These are phyloP conservation scores for Netelia virgata DNA, from an alignment of 2,888 invertebrate species.

Conservation along the genomic window DNA sequence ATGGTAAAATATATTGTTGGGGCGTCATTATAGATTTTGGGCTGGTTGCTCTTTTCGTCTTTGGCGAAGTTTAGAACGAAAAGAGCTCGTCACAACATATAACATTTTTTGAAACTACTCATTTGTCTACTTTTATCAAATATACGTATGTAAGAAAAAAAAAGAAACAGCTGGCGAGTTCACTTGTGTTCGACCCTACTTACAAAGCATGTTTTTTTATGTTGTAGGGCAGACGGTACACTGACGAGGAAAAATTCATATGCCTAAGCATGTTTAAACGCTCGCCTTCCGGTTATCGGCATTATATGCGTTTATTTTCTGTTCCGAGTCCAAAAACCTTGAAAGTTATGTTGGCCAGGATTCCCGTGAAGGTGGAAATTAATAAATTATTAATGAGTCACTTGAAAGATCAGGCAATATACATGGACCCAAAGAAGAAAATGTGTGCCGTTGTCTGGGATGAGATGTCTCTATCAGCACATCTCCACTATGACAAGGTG, in stretches of 20 bases:
- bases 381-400: slow-evolving; percentile 20
- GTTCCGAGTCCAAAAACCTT: slow-evolving; percentile 47
- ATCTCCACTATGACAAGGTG: not conserved
- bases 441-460: slow-evolving; percentile 15
- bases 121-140: no score
- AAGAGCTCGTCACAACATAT: no score
- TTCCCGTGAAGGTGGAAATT: slow-evolving; percentile 31
- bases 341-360: slow-evolving; percentile 36
- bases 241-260: slow-evolving; percentile 44
- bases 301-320: slow-evolving; percentile 38
- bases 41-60: no score
- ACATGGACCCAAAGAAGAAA: slow-evolving; percentile 13
- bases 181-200: no score
- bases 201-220: no score
- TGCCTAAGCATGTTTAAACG: slow-evolving; percentile 49
- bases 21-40: no score
- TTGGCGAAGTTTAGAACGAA: no score
- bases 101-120: no score
- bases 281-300: slow-evolving; percentile 33
- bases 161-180: no score
- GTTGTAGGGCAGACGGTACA: slow-evolving; percentile 29
- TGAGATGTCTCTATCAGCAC: slow-evolving; percentile 8
- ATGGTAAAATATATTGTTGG: no score
- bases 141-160: no score
- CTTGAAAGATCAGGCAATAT: slow-evolving; percentile 22